These are phyloP conservation scores for Troglohyphantes excavatus DNA, from an alignment of 2,888 invertebrate genomes.

Conservation along the genomic window DNA sequence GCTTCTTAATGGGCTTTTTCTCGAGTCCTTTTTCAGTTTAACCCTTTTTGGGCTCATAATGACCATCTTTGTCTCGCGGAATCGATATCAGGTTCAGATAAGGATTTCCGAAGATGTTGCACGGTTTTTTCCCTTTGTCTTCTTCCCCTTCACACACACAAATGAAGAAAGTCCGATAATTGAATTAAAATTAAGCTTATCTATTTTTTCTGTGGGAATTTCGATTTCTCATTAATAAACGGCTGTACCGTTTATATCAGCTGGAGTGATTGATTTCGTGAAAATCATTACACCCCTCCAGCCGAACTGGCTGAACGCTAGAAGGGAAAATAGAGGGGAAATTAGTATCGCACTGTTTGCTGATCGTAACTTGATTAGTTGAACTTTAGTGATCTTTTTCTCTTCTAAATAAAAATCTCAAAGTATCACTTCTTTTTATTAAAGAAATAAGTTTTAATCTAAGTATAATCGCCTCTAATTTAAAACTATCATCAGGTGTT, in stretches of 20 bases:
- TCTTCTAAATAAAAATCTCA: background rate
- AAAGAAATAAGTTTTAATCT: too few relatives aligned
- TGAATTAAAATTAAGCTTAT: slow-evolving; percentile 77
- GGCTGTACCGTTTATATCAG: slow-evolving; percentile 63
- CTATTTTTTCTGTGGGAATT: slow-evolving; percentile 35
- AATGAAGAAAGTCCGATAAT: slow-evolving; percentile 59
- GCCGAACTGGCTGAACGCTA: slow-evolving; percentile 23
- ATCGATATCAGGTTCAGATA: slow-evolving; percentile 62
- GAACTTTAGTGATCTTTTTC: slow-evolving; percentile 38
- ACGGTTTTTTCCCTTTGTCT: background rate
- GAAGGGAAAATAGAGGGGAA: background rate
- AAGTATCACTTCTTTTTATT: too few relatives aligned
- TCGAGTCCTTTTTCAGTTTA: slow-evolving; percentile 30
- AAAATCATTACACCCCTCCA: slow-evolving; percentile 67
- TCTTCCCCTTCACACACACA: slow-evolving; percentile 10
- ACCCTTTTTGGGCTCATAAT: slow-evolving; percentile 62
- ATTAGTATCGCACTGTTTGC: slow-evolving; percentile 37
- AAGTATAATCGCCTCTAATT: too few relatives aligned
- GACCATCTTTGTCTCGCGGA: slow-evolving; percentile 54
- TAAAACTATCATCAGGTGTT: too few relatives aligned
- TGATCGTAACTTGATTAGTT: slow-evolving; percentile 51
- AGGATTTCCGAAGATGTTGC: slow-evolving; percentile 63
- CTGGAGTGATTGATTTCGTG: slow-evolving; percentile 61
- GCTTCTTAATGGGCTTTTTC: slow-evolving; percentile 51
- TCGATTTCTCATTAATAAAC: slow-evolving; percentile 76